Evolutionary conservation across 2,797 vertebrate species (phyloP), one percentile per base, ranked within the genome.

Genomic region (Florisuga fusca): DNA sequence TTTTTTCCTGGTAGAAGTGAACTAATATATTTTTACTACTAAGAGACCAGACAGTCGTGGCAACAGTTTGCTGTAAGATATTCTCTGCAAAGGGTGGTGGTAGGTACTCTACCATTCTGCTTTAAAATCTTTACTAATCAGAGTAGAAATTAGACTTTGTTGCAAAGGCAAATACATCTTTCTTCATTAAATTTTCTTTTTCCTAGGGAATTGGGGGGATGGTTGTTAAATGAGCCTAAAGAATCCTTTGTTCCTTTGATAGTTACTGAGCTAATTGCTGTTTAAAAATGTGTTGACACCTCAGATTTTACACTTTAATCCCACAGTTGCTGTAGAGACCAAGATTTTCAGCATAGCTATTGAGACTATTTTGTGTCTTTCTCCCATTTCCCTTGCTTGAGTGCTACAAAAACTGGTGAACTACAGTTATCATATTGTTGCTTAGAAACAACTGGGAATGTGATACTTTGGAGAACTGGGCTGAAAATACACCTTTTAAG

Each of bases 271-370:
- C 89, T 96, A 96, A 96, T 92, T 95, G 89, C 89, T 94, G 94
- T 96, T 96, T 85, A 97, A 95, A 96, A 97, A 95, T 95, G 96
- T 96, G 94, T 96, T 96, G 96, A 96, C 96, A 96, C 95, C 95
- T 96, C 80, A 61, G 94, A 97, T 95, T 93, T 93, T 95, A 94
- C 93, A 92, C 83, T 91, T 96, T 92, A 95, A 93, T 96, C 89
- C 84, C 87, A 77, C 89, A 92, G 84, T 96, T 96, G 93, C 95
- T 94, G 92, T 95, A 95, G 96, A 96, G 80, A 93, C 90, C 82
- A 61, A 73, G 81, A 79, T 83, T 93, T 95, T 95, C 83, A 91
- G 96, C 93, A 91, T 84, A 96, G 90, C 93, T 95, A 66, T 50
- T 75, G 93, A 94, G 95, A 83, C 89, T 94, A 87, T 66, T 95